Evolutionary conservation across 2,888 invertebrate genomes (phyloP), one percentile per base, ranked within the genome.

Genomic region (Torymus aiolomorphi): DNA sequence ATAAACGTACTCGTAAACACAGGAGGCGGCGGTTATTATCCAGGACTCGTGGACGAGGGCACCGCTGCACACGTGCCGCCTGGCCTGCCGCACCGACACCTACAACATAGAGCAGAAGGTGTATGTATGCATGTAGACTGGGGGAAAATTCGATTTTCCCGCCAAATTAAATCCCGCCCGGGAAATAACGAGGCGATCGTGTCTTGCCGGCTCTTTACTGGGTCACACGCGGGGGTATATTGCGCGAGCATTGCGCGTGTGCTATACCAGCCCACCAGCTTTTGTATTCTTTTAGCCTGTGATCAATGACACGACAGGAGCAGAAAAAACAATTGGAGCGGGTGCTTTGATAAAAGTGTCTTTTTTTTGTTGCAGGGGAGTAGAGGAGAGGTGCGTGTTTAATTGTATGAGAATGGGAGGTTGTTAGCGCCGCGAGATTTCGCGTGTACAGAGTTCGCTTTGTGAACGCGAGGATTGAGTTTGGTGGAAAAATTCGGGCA

Each of bases 1-100:
- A 8, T 42, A 8, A 52, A 69, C 83, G 76, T 76, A 63, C 87
- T 81, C 56, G 82, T 83, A 83, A 76, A 84, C 80, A 82, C 85
- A 80, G 66, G 85, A 80, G 54, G 76, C 88, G 11, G 83, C 86
- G 0, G 88, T 87, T 81, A 88, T 82, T 63, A 86, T 85, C 85
- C 84, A 86, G 20, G 83, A 85, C 42, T 84, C 83, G 82, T 85
- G 85, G 62, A 88, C 83, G 77, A 88, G 84, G 12, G 87, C 87
- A 11, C 86, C 88, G 61, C 87, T 88, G 74, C 88, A 88, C 20
- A 69, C 69, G 80, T 87, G 87, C 18, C 8, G 74, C 12, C 85
- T 84, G 3, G 69, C 57, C 69, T 80, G 83, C 74, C 84, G 85
- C 78, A 88, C 81, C 61, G 87, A 87, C 62, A 86, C 84, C 86